Percentiles rank a stretch among this genome's conserved stretches.
These are phyloP conservation scores for Lasioglossum villosulum DNA, from an alignment of 2,888 invertebrate species.

Conservation along the genomic window DNA sequence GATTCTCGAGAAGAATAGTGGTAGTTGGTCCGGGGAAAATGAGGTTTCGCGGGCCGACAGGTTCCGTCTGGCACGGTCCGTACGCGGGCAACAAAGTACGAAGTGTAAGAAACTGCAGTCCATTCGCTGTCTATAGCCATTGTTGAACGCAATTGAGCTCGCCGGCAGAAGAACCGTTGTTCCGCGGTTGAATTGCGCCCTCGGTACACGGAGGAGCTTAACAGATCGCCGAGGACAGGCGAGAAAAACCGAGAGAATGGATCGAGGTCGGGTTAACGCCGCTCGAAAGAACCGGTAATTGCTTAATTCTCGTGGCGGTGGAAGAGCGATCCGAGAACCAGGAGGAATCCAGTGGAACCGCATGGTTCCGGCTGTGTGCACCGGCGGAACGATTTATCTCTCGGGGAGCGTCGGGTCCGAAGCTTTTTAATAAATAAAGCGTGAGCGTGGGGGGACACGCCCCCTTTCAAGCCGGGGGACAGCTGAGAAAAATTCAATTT, in stretches of 20 bases:
- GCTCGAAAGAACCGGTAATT: constrained; percentile 50
- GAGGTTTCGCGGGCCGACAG: background rate
- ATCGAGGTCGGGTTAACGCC: constrained; percentile 36
- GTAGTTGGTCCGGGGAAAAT: background rate
- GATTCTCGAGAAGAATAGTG: background rate
- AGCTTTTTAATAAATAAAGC: constrained; percentile 62
- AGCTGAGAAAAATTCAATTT: constrained; percentile 52
- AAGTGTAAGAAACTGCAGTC: background rate
- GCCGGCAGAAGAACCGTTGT: constrained; percentile 21
- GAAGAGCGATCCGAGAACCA: background rate
- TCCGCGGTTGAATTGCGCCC: constrained; percentile 1
- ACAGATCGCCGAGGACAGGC: constrained; percentile 7
- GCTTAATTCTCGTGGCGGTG: constrained; percentile 49
- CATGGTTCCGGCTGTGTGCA: constrained; percentile 37
- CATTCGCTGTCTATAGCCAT: background rate
- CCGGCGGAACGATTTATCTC: constrained; percentile 52
- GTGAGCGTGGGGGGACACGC: background rate
- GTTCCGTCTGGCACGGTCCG: background rate
- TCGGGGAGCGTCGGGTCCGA: background rate
- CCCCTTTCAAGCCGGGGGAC: constrained; percentile 18
- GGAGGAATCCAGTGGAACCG: constrained; percentile 2
- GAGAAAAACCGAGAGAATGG: constrained; percentile 29
- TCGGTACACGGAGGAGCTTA: constrained; percentile 15
- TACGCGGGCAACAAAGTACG: background rate
- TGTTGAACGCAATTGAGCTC: background rate